A percentile compares a stretch with the other conserved stretches of the same genome.
phyloP scores from a whole-genome alignment of 2,113 vertebrate genomes.

The Ornithorhynchus anatinus region DNA sequence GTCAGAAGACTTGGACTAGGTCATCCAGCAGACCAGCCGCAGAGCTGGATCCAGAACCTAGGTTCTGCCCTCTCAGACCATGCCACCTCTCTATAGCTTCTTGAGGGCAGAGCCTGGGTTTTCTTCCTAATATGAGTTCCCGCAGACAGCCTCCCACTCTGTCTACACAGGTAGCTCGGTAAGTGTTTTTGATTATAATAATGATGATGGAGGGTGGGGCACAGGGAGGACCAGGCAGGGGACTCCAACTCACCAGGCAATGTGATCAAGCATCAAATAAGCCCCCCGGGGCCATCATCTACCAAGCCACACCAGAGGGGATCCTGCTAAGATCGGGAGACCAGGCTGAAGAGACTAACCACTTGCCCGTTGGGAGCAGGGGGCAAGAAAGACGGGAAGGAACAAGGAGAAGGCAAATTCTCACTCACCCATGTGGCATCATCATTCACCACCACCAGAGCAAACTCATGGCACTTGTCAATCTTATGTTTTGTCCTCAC shows the following conservation, averaged over 20 bases:
- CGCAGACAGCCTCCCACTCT: neutral
- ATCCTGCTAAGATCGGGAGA: too few species aligned
- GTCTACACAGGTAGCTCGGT: neutral
- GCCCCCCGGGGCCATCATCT: too few species aligned
- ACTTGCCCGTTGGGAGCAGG: neutral
- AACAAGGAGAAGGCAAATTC: accelerated
- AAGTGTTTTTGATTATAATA: too few species aligned
- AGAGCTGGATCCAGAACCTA: too few species aligned
- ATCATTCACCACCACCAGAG: conserved; percentile 91
- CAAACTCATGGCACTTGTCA: conserved; percentile 93
- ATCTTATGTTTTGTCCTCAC: conserved; percentile 96
- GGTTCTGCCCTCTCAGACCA: neutral
- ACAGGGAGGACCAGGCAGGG: neutral
- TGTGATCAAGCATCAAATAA: too few species aligned
- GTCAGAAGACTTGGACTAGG: too few species aligned
- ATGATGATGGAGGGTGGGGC: neutral
- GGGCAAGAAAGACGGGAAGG: neutral
- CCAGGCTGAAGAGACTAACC: neutral
- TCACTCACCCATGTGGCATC: conserved; percentile 89
- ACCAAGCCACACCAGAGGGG: too few species aligned
- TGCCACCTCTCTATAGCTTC: neutral
- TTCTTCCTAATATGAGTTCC: neutral
- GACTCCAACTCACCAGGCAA: too few species aligned
- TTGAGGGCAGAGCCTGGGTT: neutral
- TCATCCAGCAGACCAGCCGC: too few species aligned